phyloP scores from a whole-genome alignment of 1,140 invertebrate genomes.

The Leptopilina boulardi region DNA sequence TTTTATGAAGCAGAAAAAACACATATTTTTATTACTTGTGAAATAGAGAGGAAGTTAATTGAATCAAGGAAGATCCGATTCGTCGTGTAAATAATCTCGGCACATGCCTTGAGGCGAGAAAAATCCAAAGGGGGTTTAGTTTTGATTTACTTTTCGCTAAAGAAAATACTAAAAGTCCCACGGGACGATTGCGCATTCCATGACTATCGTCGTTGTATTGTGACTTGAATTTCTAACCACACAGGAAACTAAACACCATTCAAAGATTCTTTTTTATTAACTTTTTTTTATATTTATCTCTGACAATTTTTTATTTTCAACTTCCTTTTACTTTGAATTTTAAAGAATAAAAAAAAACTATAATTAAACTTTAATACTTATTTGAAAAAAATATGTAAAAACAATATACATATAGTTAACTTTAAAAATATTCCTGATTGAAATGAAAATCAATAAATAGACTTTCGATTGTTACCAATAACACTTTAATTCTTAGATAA shows the following conservation, averaged over 20 bases:
- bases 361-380: background rate
- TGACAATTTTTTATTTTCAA: background rate
- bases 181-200: constrained; percentile 23
- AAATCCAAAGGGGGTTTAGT: constrained; percentile 61
- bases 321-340: background rate
- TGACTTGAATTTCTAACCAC: constrained; percentile 57
- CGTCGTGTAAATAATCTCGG: constrained; percentile 58
- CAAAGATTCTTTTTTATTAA: background rate
- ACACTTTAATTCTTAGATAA: background rate
- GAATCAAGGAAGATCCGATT: constrained; percentile 69
- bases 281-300: background rate
- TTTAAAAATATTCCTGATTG: background rate
- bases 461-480: background rate
- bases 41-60: constrained; percentile 56
- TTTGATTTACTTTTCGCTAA: constrained; percentile 50
- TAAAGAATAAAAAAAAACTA: background rate
- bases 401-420: no score
- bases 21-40: background rate
- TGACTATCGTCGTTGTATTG: constrained; percentile 46
- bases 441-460: background rate
- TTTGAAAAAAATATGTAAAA: background rate
- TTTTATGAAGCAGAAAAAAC: background rate
- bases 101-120: constrained; percentile 34
- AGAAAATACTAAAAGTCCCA: constrained; percentile 41
- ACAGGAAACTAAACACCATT: constrained; percentile 46